Evolutionary conservation across 2,888 invertebrate species (phyloP), one percentile per base, ranked within the genome.

Genomic region (Ornithoptera priamus): DNA sequence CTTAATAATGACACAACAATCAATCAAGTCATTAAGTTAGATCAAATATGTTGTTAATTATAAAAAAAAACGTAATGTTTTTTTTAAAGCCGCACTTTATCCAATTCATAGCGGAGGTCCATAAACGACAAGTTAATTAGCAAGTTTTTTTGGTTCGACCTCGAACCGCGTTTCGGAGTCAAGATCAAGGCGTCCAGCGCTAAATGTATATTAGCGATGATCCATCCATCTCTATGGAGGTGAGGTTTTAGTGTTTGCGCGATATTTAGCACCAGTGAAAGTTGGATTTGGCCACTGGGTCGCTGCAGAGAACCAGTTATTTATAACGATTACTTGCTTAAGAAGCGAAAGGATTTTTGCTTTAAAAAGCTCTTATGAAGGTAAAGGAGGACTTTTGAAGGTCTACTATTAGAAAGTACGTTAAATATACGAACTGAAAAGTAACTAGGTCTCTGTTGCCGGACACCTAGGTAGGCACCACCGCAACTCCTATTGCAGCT

Each of bases 191-290:
- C 17, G 24, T 17, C 42, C 7, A 2, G 65, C 22, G 17, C 58
- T 50, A 68, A 68, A 22, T 8, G 20, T 12, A 50, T 30, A 67
- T 67, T 57, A 62, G 50, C 62, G 58, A 17, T 36, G 8, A 63
- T 63, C 57, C 30, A 68, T 62, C 42, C 58, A 58, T 63, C 57
- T 58, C 58, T 68, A 58, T 50, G 20, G 8, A 58, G 57, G 69
- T 24, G 68, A 20, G 56, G 50, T 10, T 20, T 63, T 46, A 20
- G 36, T 69, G 53, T 68, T 68, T 65, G 64, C 59, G 65, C 30
- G 69, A 69, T 69, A 61, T 69, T 69, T 69, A 69, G 65, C 69
- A 65, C 24, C 65, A 60, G 69, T 69, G 69, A 69, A 69, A 69
- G 69, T 69, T 39, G 24, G 36, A 46, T 22, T 50, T 20, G 42